Evolutionary conservation across 2,113 vertebrate genomes (phyloP), one percentile per base, ranked within the genome.

Genomic region (Aspiorhynchus laticeps): DNA sequence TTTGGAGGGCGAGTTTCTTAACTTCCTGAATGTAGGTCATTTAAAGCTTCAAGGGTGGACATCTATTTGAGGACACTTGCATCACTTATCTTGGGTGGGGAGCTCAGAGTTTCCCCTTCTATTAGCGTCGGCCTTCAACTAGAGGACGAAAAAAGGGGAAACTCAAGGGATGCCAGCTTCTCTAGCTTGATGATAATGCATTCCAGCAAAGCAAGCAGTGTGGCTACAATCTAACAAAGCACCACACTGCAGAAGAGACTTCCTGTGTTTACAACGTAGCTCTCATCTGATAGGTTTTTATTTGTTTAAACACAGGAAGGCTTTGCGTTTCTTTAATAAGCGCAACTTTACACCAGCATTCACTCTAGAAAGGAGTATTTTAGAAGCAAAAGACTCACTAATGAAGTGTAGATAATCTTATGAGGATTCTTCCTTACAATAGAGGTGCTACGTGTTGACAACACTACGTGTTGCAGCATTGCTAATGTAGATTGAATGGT

Each of bases 61-160:
- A 36, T 90, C 88, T 91, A 93, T 92, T 92, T 84, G 80, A 19
- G 56, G 28, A 53, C 28, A 43, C 3, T 28, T 71, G 83, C 79
- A 86, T 88, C 89, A 67, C 91, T 94, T 95, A 94, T 93, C 93
- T 92, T 91, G 91, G 93, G 92, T 88, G 89, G 26, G 17, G 81
- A 69, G 80, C 28, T 51, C 28, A 46, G 38, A 59, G n/a, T 46
- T 82, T 48, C 41, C 26, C n/a, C 41, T 48, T 48, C 19, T 48
- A 11, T 46, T 67, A 3, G 59, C n/a, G 12, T 46, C 9, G 4
- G 14, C 56, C 36, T 46, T 65, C 38, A 82, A 67, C 15, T 67
- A 79, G 31, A 59, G 10, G 41, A 61, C 7, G 2, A 33, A 36
- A 82, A 65, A 31, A 26, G 1, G 56, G 56, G 24, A 61, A 61